Evolutionary conservation across 1,140 invertebrate species (phyloP).

Genomic region (Drosophila ficusphila): DNA sequence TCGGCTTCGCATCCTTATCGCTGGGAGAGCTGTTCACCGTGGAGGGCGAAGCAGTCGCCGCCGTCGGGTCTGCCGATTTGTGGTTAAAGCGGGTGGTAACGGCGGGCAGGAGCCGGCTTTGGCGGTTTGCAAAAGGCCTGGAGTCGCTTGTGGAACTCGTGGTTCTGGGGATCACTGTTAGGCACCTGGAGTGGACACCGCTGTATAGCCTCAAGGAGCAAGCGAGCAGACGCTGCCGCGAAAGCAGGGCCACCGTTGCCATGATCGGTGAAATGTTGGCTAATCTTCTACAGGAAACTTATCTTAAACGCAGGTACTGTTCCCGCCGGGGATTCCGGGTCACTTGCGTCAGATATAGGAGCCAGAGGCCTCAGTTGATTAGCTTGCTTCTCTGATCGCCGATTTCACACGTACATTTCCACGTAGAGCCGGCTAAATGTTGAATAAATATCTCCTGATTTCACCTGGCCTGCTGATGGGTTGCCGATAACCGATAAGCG

Average conservation of each 20-base stretch:
- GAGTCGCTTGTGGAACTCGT: not conserved
- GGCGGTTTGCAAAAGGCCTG: not conserved
- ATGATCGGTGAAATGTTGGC: not conserved
- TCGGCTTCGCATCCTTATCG: conserved; percentile 48
- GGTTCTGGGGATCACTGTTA: not conserved
- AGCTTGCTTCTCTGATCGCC: not conserved
- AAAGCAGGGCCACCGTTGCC: conserved; percentile 23
- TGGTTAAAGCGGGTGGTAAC: conserved; percentile 6
- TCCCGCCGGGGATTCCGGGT: not conserved
- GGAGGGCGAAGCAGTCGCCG: not conserved
- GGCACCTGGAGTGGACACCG: conserved; percentile 2
- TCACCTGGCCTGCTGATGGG: conserved; percentile 21
- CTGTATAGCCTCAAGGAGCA: conserved; percentile 1
- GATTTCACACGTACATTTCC: conserved; percentile 9
- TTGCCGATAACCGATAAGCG: not conserved
- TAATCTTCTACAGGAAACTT: conserved; percentile 3
- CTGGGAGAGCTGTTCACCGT: not conserved
- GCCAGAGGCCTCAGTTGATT: not conserved
- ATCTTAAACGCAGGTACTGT: not conserved
- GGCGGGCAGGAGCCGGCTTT: not conserved
- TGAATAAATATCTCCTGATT: conserved; percentile 32
- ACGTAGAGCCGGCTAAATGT: conserved; percentile 21
- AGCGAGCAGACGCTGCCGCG: conserved; percentile 22
- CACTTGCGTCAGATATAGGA: not conserved
- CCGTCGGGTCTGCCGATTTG: conserved; percentile 9